Conservation (phyloP, 2,113 vertebrate species). For the Saguinus imperator region DNA sequence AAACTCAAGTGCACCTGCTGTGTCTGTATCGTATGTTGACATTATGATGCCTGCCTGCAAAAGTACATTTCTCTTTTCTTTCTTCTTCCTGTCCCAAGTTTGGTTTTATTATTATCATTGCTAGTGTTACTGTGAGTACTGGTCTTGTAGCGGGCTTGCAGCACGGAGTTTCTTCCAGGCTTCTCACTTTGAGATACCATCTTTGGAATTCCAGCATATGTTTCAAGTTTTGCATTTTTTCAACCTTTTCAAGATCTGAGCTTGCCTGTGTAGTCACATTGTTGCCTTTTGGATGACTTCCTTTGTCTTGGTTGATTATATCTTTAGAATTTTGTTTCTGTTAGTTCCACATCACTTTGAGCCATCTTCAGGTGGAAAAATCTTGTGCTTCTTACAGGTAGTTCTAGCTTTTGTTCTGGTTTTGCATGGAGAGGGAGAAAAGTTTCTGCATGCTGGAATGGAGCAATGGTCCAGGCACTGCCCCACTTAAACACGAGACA, state of each 20-base stretch:
- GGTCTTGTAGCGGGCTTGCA: not conserved
- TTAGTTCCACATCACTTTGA: not conserved
- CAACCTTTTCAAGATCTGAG: not conserved
- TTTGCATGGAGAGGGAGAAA: not conserved
- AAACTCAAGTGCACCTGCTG: not conserved
- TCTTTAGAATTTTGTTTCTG: not conserved
- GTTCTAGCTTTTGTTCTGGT: not conserved
- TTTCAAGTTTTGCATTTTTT: not conserved
- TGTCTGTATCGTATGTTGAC: not conserved
- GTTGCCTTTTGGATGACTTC: not conserved
- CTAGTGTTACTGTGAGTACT: not conserved
- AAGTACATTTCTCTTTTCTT: not conserved
- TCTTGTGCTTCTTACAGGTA: not conserved
- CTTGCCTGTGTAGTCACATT: not conserved
- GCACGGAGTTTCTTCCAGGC: not conserved
- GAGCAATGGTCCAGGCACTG: not conserved
- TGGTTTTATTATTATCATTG: not conserved
- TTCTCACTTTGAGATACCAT: not conserved
- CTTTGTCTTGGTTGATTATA: not conserved
- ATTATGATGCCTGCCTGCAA: not conserved
- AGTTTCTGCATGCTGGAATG: not conserved
- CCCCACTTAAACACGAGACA: not conserved
- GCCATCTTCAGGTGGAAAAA: not conserved
- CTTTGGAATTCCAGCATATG: not conserved
- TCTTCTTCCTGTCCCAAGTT: not conserved